Base-by-base conservation (phyloP, 2,113 vertebrate species). In the Tapirus terrestris region DNA sequence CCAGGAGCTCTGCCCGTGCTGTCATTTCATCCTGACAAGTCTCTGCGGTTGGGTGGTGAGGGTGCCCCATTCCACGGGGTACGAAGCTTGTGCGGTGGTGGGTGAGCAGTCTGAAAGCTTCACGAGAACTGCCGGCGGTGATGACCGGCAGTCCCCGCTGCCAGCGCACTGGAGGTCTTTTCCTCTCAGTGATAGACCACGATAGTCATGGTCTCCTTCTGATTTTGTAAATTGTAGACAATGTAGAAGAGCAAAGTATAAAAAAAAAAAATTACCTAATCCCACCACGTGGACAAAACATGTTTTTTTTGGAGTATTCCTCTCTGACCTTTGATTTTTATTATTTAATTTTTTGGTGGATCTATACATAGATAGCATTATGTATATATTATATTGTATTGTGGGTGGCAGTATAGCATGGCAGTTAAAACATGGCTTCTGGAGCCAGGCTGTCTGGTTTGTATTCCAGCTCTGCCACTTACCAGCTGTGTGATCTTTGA, bases 211-310 rank as follows among this genome's bases (percentile, higher is more conserved):
- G 18, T 51, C 45, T 61, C 3, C 6, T 58, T 33, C 84, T 91
- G 90, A 53, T 89, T 86, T 70, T 83, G 9, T 88, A 70, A 73
- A 53, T 84, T 82, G 65, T 85, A 53, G 86, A 29, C 76, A 94
- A 60, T 67, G 13, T 72, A 75, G 56, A 91, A 14, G 43, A 33
- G 48, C 43, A 36, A 10, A 61, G 31, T 48, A 23, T 85, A 39
- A 61, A 53, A 81, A 60, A 70, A 53, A 53, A 56, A 23, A 17
- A 20, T 45, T 36, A 25, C 21, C 11, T 80, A 51, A 60, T 86
- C n/a, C 25, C 7, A 72, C 5, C 25, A 8, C 23, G n/a, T 83
- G 23, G n/a, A 80, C 43, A 88, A 48, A 90, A 33, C 9, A 18
- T 17, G 43, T 77, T 73, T 18, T 80, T 80, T 91, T 84, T 60